Evolutionary conservation across 2,888 invertebrate species (phyloP).

Genomic region (Pediacus dermestoides): DNA sequence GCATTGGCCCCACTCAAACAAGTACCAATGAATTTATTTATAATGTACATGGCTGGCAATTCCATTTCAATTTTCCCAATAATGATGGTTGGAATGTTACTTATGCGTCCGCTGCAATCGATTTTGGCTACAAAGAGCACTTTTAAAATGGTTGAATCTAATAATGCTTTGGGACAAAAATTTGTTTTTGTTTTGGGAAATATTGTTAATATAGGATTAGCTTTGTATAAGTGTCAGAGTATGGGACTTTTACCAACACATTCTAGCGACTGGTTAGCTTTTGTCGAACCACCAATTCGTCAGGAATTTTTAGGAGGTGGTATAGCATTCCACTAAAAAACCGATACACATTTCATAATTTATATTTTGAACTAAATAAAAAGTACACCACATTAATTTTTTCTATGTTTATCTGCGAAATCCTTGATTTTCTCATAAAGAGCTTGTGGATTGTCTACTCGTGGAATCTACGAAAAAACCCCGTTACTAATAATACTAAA

Average conservation of each 20-base stretch:
- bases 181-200: slow-evolving; percentile 92
- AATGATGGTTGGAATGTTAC: slow-evolving; percentile 99
- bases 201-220: slow-evolving; percentile 83
- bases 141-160: slow-evolving; percentile 92
- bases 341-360: slow-evolving; percentile 21
- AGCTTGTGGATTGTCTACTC: slow-evolving; percentile 78
- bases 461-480: slow-evolving; percentile 64
- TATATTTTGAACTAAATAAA: slow-evolving; percentile 27
- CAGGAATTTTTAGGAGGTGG: slow-evolving; percentile 86
- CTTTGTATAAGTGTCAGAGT: slow-evolving; percentile 95
- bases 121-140: slow-evolving; percentile 85
- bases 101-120: slow-evolving; percentile 93
- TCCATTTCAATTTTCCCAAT: slow-evolving; percentile 99
- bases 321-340: slow-evolving; percentile 56
- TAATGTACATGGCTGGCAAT: slow-evolving; percentile 99
- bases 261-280: slow-evolving; percentile 97
- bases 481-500: slow-evolving; percentile 5
- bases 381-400: slow-evolving; percentile 42
- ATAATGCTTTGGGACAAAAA: slow-evolving; percentile 86
- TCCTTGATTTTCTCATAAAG: slow-evolving; percentile 68
- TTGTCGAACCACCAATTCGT: slow-evolving; percentile 85
- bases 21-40: slow-evolving; percentile 98
- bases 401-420: slow-evolving; percentile 65
- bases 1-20: slow-evolving; percentile 93
- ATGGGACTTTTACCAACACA: slow-evolving; percentile 97